Base-by-base conservation (phyloP, 2,113 vertebrate species). In the Cynocephalus volans region DNA sequence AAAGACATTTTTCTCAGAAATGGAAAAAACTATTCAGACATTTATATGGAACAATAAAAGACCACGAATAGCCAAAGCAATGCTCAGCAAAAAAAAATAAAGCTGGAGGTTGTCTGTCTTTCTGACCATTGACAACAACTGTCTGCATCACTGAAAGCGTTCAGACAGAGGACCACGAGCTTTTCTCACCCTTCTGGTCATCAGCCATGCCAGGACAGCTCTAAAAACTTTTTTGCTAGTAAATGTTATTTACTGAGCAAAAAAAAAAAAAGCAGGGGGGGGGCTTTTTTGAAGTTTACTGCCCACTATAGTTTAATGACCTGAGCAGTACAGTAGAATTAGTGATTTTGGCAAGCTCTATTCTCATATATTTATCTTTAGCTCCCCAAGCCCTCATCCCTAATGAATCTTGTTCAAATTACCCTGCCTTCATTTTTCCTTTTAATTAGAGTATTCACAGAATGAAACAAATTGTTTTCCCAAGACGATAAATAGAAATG, bases 391-490 rank as follows among this genome's bases (percentile, higher is more conserved):
- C 8, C 5, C 95, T 80, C 87, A 60, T 92, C 54, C 8, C 64
- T 17, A 69, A 50, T 84, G 88, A 96, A 97, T 76, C 82, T 94
- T 88, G 54, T 56, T 96, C 96, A 65, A 21, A n/a, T 21, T 64
- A 65, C 93, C 89, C 88, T 84, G 92, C 97, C 86, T 41, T 41
- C 26, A 0, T 97, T 96, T 77, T 23, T 65, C 52, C 83, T 82
- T 95, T 97, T 97, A 98, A 97, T 98, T 98, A 98, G 97, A 5
- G 89, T 90, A 96, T 98, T 91, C 96, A 96, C 54, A 90, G 73
- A 95, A 97, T 97, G 94, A 97, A 97, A 95, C 79, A 97, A 97
- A 98, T 97, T 96, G 86, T 97, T 98, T 92, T 96, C 95, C 81
- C 94, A 88, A 97, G 93, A 67, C 69, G 72, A 56, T 76, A 77